Evolutionary conservation across 2,797 vertebrate species (phyloP).

Genomic region (Cryptoprocta ferox): DNA sequence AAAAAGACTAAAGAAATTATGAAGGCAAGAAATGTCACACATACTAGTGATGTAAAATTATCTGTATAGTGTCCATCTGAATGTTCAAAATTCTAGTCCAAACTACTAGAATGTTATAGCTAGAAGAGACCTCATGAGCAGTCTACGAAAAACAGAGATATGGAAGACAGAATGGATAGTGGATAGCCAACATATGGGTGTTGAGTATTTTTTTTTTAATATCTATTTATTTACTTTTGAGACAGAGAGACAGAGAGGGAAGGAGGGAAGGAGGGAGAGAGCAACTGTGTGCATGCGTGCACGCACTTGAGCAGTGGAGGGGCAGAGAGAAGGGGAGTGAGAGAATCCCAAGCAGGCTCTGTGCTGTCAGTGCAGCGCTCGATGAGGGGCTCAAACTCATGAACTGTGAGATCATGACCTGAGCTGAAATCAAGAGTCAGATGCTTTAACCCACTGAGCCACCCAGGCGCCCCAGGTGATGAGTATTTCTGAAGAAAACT

Average conservation of each 20-base stretch:
- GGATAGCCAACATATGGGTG: not conserved
- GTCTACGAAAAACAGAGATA: not conserved
- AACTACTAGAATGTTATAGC: not conserved
- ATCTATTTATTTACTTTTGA: no score
- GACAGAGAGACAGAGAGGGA: no score
- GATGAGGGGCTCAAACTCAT: no score
- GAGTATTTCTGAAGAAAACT: constrained; percentile 9
- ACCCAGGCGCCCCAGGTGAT: not conserved
- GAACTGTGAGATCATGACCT: no score
- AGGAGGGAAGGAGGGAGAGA: no score
- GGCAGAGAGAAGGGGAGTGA: no score
- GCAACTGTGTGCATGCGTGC: no score
- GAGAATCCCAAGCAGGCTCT: no score
- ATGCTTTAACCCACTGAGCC: no score
- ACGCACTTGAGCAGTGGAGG: no score
- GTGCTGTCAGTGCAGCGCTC: no score
- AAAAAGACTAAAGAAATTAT: constrained; percentile 81
- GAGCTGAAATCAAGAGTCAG: no score
- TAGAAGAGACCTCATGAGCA: not conserved
- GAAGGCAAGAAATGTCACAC: constrained; percentile 74
- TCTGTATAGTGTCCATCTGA: constrained; percentile 68
- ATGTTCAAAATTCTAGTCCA: constrained; percentile 59
- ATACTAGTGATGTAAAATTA: constrained; percentile 64
- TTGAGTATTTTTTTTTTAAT: not conserved
- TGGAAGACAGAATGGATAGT: not conserved